These are phyloP conservation scores for Pollenia amentaria DNA, from an alignment of 2,888 invertebrate species.

Conservation along the genomic window DNA sequence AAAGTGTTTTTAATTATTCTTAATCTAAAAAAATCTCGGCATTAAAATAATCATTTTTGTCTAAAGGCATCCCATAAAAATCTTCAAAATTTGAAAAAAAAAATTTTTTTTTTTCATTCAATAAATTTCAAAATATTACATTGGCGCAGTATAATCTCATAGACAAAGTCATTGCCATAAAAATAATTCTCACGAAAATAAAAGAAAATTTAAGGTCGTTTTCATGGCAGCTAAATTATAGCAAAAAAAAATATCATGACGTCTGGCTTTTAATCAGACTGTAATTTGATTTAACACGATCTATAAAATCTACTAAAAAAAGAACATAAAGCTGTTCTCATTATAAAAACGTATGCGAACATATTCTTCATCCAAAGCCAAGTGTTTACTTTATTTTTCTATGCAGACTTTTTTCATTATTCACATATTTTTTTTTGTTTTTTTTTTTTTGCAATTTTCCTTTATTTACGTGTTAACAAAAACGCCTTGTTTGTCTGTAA, in stretches of 20 bases:
- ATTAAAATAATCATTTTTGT: no score
- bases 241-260: slow-evolving; percentile 5
- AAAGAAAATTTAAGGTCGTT: slow-evolving; percentile 9
- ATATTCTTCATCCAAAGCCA: not conserved
- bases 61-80: no score
- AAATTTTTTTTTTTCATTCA: not conserved
- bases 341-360: not conserved
- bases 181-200: not conserved
- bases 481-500: slow-evolving; percentile 34
- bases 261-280: slow-evolving; percentile 45
- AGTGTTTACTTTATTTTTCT: slow-evolving; percentile 3
- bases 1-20: no score
- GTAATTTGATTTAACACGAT: slow-evolving; percentile 54
- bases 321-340: not conserved
- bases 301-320: slow-evolving; percentile 19
- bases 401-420: slow-evolving; percentile 2
- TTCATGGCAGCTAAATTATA: not conserved
- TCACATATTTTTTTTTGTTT: not conserved
- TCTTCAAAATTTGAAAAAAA: not conserved
- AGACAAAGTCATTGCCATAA: slow-evolving; percentile 22
- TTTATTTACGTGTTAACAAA: slow-evolving; percentile 44
- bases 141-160: not conserved
- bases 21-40: no score
- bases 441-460: slow-evolving; percentile 32
- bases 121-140: not conserved